phyloP scores from a whole-genome alignment of 1,140 invertebrate species.

The Helicorthomorpha holstii region DNA sequence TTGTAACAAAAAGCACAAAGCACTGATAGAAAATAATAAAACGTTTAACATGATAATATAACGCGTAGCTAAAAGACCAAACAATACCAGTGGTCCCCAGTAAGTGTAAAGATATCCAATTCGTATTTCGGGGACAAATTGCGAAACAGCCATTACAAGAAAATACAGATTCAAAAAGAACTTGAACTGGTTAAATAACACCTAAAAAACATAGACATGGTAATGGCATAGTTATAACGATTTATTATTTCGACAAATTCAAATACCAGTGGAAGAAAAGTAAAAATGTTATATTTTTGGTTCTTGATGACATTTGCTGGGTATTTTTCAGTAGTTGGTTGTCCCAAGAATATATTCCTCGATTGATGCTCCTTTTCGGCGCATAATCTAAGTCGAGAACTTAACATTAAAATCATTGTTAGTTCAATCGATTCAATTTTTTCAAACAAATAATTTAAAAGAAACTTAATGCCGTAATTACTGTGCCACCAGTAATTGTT shows the following conservation, averaged over 20 bases:
- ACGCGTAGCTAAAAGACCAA: too few species aligned
- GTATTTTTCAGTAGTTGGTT: slow-evolving; percentile 40
- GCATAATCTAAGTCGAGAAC: too few species aligned
- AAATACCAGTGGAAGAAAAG: slow-evolving; percentile 85
- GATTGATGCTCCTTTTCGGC: slow-evolving; percentile 28
- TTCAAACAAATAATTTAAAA: too few species aligned
- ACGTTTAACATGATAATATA: too few species aligned
- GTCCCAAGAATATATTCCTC: slow-evolving; percentile 31
- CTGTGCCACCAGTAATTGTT: too few species aligned
- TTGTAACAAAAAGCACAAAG: slow-evolving; percentile 89
- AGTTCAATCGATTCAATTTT: too few species aligned
- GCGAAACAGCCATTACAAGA: slow-evolving; percentile 90
- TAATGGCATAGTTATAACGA: neutral
- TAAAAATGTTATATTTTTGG: slow-evolving; percentile 97
- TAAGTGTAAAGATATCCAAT: slow-evolving; percentile 98
- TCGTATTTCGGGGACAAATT: slow-evolving; percentile 89
- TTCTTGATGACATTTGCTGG: slow-evolving; percentile 93
- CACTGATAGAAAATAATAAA: slow-evolving; percentile 35
- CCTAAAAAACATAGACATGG: slow-evolving; percentile 33
- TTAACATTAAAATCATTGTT: too few species aligned
- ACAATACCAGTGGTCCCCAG: slow-evolving; percentile 79
- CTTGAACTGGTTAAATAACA: slow-evolving; percentile 95
- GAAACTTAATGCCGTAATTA: too few species aligned
- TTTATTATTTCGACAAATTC: slow-evolving; percentile 4
- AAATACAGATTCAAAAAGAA: slow-evolving; percentile 99